Percentiles rank a stretch among this genome's conserved stretches.
phyloP scores from a whole-genome alignment of 2,888 invertebrate species.

The Gari tellinella region DNA sequence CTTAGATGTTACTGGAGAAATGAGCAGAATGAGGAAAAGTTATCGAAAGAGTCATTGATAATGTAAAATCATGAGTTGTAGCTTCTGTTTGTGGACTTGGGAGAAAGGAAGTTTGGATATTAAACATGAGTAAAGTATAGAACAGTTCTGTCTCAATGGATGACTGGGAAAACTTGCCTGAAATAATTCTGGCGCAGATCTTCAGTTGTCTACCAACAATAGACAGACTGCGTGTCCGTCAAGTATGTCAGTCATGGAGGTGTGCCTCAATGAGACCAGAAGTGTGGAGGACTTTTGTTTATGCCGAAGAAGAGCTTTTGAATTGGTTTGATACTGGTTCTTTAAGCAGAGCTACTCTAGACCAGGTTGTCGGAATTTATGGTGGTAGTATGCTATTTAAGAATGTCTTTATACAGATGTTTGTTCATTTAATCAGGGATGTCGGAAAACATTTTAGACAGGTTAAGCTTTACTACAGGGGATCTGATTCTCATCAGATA shows the following conservation, averaged over 20 bases:
- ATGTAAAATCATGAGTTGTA: too few species aligned
- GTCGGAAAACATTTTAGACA: constrained; percentile 44
- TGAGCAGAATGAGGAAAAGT: too few species aligned
- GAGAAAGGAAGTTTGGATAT: too few species aligned
- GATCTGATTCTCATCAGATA: constrained; percentile 40
- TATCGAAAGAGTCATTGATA: too few species aligned
- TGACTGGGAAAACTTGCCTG: constrained; percentile 56
- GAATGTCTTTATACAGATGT: constrained; percentile 14
- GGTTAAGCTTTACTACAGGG: constrained; percentile 42
- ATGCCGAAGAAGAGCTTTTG: constrained; percentile 22
- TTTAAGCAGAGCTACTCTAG: neutral
- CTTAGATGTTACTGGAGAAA: too few species aligned
- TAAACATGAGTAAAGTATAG: too few species aligned
- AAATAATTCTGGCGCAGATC: constrained; percentile 51
- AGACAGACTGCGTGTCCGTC: constrained; percentile 39
- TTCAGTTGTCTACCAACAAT: constrained; percentile 44
- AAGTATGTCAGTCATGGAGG: constrained; percentile 57
- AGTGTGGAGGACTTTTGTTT: constrained; percentile 53
- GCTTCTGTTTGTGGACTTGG: too few species aligned
- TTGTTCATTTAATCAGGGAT: constrained; percentile 25
- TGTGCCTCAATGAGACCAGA: constrained; percentile 36
- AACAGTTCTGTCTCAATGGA: constrained; percentile 15
- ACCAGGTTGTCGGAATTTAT: neutral
- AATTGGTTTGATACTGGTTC: constrained; percentile 2
- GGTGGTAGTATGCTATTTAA: neutral